These are phyloP conservation scores for Volucella zonaria DNA, from an alignment of 2,888 invertebrate genomes.

Conservation along the genomic window DNA sequence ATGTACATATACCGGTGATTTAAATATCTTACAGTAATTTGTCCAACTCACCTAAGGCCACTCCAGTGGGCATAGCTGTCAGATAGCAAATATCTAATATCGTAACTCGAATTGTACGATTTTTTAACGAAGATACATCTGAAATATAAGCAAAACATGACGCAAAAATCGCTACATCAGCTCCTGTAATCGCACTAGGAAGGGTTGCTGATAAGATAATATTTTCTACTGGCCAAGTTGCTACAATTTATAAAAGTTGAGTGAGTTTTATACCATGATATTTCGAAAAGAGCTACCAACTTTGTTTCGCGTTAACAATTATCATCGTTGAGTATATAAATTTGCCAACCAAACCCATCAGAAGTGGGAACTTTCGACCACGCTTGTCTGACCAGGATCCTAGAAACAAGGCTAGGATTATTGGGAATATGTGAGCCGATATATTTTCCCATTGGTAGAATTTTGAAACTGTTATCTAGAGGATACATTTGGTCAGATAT, in stretches of 20 bases:
- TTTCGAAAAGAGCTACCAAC: conserved; percentile 77
- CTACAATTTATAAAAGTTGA: conserved; percentile 37
- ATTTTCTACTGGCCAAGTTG: conserved; percentile 88
- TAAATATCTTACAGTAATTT: conserved; percentile 7
- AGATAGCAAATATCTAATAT: conserved; percentile 92
- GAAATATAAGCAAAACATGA: conserved; percentile 91
- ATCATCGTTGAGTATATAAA: conserved; percentile 90
- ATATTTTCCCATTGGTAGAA: conserved; percentile 92
- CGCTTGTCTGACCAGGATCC: conserved; percentile 92
- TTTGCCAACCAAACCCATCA: conserved; percentile 89
- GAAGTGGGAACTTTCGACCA: conserved; percentile 88
- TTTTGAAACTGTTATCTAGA: conserved; percentile 87
- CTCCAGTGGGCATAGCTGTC: conserved; percentile 92
- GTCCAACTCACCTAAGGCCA: conserved; percentile 86
- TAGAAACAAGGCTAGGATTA: conserved; percentile 89
- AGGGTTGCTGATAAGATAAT: conserved; percentile 89
- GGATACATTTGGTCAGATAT: background rate
- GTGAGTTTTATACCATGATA: background rate
- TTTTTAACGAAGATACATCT: conserved; percentile 87
- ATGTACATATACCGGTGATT: background rate
- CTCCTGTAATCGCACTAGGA: conserved; percentile 90
- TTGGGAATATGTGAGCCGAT: conserved; percentile 88
- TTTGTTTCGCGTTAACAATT: conserved; percentile 86
- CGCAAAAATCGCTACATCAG: conserved; percentile 91
- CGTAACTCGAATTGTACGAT: conserved; percentile 90